Evolutionary conservation across 30 jellyfish, hydroid and myxozoan genomes (phyloP).

Genomic region (Cassiopea xamachana): DNA sequence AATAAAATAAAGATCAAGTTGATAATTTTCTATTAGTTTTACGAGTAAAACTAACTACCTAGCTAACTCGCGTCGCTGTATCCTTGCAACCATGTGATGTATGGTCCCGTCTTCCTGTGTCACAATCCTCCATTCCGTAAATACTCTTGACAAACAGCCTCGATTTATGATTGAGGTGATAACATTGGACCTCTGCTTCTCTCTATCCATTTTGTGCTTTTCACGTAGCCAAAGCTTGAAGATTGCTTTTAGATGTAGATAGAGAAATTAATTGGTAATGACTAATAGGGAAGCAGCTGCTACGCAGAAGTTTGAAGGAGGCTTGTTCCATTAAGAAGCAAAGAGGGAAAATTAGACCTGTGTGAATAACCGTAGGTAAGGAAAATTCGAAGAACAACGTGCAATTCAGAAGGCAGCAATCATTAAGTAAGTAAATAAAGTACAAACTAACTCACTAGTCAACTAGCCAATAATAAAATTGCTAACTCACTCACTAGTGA

Average conservation of each 20-base stretch:
- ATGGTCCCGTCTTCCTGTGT: slow-evolving; percentile 65
- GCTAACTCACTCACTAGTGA: too few relatives aligned
- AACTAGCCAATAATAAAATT: not conserved
- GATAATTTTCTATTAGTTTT: not conserved
- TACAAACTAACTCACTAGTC: too few relatives aligned
- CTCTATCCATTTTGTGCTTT: slow-evolving; percentile 30
- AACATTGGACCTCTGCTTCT: slow-evolving; percentile 30
- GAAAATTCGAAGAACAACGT: too few relatives aligned
- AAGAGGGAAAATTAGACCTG: too few relatives aligned
- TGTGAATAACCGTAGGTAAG: too few relatives aligned
- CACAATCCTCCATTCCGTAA: slow-evolving; percentile 73
- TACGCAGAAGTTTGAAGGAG: not conserved
- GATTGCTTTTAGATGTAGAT: slow-evolving; percentile 1
- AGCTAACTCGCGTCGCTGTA: slow-evolving; percentile 49
- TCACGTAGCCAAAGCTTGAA: slow-evolving; percentile 54
- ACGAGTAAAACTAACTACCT: slow-evolving; percentile 11
- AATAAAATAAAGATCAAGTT: too few relatives aligned
- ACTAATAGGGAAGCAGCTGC: not conserved
- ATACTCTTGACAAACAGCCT: slow-evolving; percentile 57
- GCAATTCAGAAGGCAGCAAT: not conserved
- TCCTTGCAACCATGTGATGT: slow-evolving; percentile 59
- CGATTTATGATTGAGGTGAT: slow-evolving; percentile 42
- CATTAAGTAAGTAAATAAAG: not conserved
- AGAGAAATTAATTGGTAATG: not conserved
- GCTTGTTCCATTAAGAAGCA: too few relatives aligned